Percentiles rank a stretch among this genome's conserved stretches.
These are phyloP conservation scores for Alviniconcha strummeri DNA, from an alignment of 2,888 invertebrate species.

Conservation along the genomic window DNA sequence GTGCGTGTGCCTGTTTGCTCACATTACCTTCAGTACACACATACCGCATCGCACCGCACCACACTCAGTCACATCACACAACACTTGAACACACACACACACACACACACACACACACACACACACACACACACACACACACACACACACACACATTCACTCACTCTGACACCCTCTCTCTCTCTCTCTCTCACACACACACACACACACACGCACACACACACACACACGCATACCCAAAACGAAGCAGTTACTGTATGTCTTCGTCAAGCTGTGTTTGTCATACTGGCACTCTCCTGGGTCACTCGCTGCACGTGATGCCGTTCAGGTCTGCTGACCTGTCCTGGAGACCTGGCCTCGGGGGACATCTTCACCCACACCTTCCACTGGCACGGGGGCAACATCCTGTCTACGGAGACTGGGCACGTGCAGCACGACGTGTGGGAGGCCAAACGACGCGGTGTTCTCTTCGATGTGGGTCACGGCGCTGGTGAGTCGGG, in stretches of 20 bases:
- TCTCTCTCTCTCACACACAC: too few relatives aligned
- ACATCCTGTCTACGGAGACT: constrained; percentile 51
- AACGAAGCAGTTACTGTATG: too few relatives aligned
- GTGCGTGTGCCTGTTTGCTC: too few relatives aligned
- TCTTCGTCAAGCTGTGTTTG: background rate
- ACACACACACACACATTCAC: too few relatives aligned
- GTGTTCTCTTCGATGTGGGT: constrained; percentile 65
- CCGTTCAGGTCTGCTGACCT: constrained; percentile 42
- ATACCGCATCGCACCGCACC: too few relatives aligned
- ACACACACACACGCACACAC: background rate
- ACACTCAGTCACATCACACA: background rate
- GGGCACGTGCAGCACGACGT: constrained; percentile 49
- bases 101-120: background rate
- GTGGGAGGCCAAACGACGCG: constrained; percentile 57
- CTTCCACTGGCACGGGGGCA: constrained; percentile 51
- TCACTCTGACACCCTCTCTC: too few relatives aligned
- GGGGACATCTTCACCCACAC: constrained; percentile 68
- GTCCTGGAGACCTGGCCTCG: constrained; percentile 55
- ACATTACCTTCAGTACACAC: too few relatives aligned
- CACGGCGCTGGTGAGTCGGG: constrained; percentile 54
- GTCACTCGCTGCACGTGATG: background rate
- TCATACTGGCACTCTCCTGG: background rate
- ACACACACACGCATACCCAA: too few relatives aligned
- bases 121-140: background rate
- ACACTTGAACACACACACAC: background rate